Conservation (phyloP, 2,113 vertebrate species). For the Mobula hypostoma region DNA sequence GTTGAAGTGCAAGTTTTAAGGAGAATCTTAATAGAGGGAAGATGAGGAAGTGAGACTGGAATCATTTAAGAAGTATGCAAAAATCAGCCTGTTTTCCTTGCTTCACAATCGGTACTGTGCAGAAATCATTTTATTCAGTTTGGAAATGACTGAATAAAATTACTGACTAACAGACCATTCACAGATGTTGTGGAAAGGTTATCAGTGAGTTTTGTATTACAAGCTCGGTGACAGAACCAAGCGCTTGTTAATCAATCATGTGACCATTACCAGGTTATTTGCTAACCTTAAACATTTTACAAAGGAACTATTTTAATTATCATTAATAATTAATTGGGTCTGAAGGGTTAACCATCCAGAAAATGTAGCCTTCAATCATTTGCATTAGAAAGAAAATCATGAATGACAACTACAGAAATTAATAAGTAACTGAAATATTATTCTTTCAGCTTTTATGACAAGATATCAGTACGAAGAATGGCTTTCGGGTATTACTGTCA, state of each 20-base stretch:
- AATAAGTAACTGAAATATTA: conserved; percentile 38
- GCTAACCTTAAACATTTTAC: conserved; percentile 21
- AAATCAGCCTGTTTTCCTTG: neutral
- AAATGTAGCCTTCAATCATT: conserved; percentile 31
- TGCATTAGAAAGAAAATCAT: conserved; percentile 30
- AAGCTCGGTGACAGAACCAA: conserved; percentile 28
- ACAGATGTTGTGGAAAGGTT: conserved; percentile 22
- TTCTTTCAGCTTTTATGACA: conserved; percentile 35
- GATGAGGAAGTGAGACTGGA: neutral
- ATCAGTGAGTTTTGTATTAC: conserved; percentile 19
- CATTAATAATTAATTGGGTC: conserved; percentile 32
- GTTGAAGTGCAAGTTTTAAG: neutral
- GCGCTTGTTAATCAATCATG: conserved; percentile 24
- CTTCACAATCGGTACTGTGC: neutral
- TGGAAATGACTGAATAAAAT: neutral
- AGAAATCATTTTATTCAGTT: neutral
- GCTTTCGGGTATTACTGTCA: conserved; percentile 36
- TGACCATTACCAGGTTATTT: conserved; percentile 30
- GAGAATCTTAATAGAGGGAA: neutral
- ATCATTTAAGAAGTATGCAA: neutral
- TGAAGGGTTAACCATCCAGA: conserved; percentile 38
- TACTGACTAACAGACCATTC: neutral
- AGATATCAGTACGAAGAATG: conserved; percentile 21
- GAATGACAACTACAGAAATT: conserved; percentile 33
- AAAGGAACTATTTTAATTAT: conserved; percentile 32